These are phyloP conservation scores for Aptenodytes forsteri DNA, from an alignment of 2,113 vertebrate species.

Conservation along the genomic window DNA sequence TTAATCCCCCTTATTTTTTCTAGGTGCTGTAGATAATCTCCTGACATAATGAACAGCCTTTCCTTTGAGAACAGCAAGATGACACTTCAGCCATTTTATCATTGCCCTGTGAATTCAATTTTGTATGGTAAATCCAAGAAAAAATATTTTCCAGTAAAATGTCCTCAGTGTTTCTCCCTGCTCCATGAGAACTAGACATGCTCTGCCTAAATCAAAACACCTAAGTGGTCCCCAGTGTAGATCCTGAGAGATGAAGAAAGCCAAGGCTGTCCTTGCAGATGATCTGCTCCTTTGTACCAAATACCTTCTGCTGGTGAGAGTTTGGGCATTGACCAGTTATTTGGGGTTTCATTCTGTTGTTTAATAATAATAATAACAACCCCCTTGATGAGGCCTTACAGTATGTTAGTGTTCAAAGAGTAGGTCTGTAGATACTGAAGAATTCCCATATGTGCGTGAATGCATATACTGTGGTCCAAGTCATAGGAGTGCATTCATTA, in stretches of 20 bases:
- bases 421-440: not conserved
- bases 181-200: not conserved
- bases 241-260: not conserved
- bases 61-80: not conserved
- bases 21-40: not conserved
- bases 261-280: not conserved
- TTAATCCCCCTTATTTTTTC: not conserved
- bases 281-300: not conserved
- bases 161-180: not conserved
- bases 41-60: not conserved
- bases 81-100: not conserved
- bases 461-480: not conserved
- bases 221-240: not conserved
- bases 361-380: not conserved
- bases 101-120: not conserved
- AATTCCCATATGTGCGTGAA: not conserved
- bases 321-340: not conserved
- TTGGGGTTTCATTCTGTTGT: not conserved
- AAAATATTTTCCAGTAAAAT: not conserved
- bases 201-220: not conserved
- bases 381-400: not conserved
- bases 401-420: not conserved
- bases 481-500: not conserved
- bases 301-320: not conserved
- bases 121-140: not conserved